Evolutionary conservation across 2,113 vertebrate genomes (phyloP).

Genomic region (Nyctibius bracteatus): DNA sequence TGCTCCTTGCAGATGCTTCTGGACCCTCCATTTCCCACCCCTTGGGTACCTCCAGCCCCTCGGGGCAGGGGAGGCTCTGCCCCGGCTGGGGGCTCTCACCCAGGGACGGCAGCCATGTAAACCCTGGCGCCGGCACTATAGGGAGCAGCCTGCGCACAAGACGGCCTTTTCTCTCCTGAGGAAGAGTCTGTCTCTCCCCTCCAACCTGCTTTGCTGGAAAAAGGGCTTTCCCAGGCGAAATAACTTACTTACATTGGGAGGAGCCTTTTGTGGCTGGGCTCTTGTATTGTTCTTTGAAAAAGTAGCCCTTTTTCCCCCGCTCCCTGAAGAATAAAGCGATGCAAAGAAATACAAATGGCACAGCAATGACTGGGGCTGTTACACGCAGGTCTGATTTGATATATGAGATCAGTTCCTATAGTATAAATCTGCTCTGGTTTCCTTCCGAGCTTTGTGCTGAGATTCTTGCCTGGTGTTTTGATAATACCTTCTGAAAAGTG

Average conservation of each 20-base stretch:
- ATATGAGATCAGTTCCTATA: not conserved
- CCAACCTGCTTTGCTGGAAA: not conserved
- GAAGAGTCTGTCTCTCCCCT: not conserved
- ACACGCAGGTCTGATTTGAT: not conserved
- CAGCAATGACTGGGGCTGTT: not conserved
- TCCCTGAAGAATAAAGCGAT: not conserved
- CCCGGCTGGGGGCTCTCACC: rapidly evolving
- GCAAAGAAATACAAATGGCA: not conserved
- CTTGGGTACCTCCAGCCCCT: not conserved
- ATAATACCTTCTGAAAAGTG: constrained; percentile 40
- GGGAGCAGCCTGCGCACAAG: not conserved
- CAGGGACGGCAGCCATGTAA: rapidly evolving
- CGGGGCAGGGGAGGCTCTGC: not conserved
- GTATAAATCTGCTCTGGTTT: not conserved
- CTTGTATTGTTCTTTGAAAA: not conserved
- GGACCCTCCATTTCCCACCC: not conserved
- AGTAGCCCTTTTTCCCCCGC: not conserved
- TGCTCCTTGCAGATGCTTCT: not conserved
- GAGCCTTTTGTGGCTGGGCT: not conserved
- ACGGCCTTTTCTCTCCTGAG: not conserved
- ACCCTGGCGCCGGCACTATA: rapidly evolving
- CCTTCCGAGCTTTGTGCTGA: not conserved
- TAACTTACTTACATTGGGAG: not conserved
- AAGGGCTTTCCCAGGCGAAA: not conserved
- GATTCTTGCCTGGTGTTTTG: not conserved